Percentiles rank a stretch among this genome's conserved stretches.
Evolutionary conservation across 2,888 invertebrate genomes (phyloP).

Genomic region (Herminia tarsipennalis): DNA sequence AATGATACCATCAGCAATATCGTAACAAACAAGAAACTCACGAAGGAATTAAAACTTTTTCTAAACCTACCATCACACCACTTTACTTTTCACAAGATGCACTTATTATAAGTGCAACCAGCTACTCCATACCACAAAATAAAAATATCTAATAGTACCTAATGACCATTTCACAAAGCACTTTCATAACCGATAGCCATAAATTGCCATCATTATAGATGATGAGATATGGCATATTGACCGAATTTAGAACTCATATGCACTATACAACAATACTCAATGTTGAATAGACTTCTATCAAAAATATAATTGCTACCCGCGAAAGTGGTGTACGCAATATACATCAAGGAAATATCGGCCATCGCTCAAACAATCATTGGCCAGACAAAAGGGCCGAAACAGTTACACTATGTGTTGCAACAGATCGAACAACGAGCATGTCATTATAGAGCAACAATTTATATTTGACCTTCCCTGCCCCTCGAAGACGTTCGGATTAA

Average conservation of each 20-base stretch:
- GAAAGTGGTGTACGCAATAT: slow-evolving; percentile 58
- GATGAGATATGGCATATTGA: slow-evolving; percentile 31
- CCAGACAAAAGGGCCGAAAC: slow-evolving; percentile 77
- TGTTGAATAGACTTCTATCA: slow-evolving; percentile 32
- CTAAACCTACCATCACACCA: slow-evolving; percentile 2
- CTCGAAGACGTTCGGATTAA: slow-evolving; percentile 38
- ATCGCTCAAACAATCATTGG: slow-evolving; percentile 70
- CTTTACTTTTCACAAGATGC: slow-evolving; percentile 5
- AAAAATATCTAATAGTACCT: slow-evolving; percentile 9
- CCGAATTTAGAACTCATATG: slow-evolving; percentile 35
- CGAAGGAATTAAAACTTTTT: background rate
- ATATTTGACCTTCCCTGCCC: slow-evolving; percentile 55
- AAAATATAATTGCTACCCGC: slow-evolving; percentile 60
- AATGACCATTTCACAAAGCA: slow-evolving; percentile 21
- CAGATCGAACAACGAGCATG: slow-evolving; percentile 63
- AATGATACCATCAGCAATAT: slow-evolving; percentile 30
- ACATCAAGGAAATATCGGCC: slow-evolving; percentile 61
- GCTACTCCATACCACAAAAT: slow-evolving; percentile 14
- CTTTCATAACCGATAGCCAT: slow-evolving; percentile 23
- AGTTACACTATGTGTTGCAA: slow-evolving; percentile 69
- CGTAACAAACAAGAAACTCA: slow-evolving; percentile 17
- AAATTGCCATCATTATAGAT: slow-evolving; percentile 40
- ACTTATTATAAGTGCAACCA: slow-evolving; percentile 10
- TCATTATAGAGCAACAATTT: slow-evolving; percentile 69
- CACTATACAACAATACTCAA: slow-evolving; percentile 31